Evolutionary conservation across 2,797 vertebrate species (phyloP).

Genomic region (Falco columbarius): DNA sequence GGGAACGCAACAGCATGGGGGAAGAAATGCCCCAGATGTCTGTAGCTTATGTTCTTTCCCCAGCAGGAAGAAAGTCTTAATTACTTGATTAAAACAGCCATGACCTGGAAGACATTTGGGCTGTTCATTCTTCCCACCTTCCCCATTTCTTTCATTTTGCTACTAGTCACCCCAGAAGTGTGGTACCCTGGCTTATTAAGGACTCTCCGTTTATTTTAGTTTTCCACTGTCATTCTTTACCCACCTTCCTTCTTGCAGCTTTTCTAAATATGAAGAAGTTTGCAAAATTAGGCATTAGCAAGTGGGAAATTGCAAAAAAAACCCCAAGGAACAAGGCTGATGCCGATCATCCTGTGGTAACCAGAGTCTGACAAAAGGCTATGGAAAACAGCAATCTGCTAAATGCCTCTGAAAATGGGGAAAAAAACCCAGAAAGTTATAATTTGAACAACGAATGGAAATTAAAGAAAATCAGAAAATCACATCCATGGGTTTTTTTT

Average conservation of each 20-base stretch:
- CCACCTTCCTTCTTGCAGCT: neutral
- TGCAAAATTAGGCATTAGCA: neutral
- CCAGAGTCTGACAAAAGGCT: neutral
- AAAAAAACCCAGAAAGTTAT: neutral
- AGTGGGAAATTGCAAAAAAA: neutral
- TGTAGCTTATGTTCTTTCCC: neutral
- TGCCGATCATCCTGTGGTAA: neutral
- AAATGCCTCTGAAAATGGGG: neutral
- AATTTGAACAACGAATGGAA: neutral
- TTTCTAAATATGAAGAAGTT: neutral
- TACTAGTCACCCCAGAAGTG: neutral
- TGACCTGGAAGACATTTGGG: neutral
- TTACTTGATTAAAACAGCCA: neutral
- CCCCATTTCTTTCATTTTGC: neutral
- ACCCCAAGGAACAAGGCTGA: neutral
- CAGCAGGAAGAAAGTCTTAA: neutral
- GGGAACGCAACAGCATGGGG: neutral
- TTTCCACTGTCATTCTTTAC: neutral
- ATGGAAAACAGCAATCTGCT: neutral
- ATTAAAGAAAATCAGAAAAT: conserved; percentile 20
- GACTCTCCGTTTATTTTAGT: neutral
- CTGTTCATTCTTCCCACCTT: neutral
- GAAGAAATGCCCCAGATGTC: neutral
- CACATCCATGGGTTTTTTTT: neutral
- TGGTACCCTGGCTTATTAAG: neutral